Evolutionary conservation across 2,888 invertebrate genomes (phyloP), one percentile per base, ranked within the genome.

Genomic region (Entomobrya multifasciata): DNA sequence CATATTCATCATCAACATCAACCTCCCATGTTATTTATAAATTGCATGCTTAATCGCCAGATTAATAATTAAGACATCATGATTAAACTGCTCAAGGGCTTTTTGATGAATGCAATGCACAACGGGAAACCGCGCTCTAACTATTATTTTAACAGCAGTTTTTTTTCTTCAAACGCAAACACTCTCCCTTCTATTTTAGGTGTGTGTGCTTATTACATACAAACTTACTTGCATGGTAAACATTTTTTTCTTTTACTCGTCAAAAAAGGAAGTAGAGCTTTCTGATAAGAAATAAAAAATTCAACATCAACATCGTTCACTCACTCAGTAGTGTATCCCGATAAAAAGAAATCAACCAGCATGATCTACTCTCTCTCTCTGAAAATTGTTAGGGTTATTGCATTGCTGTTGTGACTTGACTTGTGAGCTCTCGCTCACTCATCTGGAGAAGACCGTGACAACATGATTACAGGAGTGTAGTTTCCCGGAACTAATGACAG

Each of bases 391-490:
- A 57, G 76, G 41, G 55, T 52, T 76, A 36, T 76, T 11, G 22
- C 20, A 44, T 20, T 74, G 44, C 49, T 30, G 8, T 52, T 57
- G 3, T 57, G 4, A 36, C 8, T 36, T 36, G 36, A 36, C 36
- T 36, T 57, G 10, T 57, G 20, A 22, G 55, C 60, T 62, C 78
- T 62, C 78, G 78, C 78, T 78, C 78, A 47, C 41, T 80, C 80
- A 74, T 79, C 86, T 86, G 86, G 86, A 86, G 86, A 80, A 86
- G 86, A 80, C 80, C 85, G 74, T 86, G 86, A 86, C 86, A 86
- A 86, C 86, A 86, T 86, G 86, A 86, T 86, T 86, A 86, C 86
- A 86, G 86, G 86, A 86, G 86, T 86, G 86, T 86, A 80, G 86
- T 86, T 86, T 86, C 86, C 86, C 86, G 86, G 86, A 86, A 86